Percentiles rank a stretch among this genome's conserved stretches.
These are phyloP conservation scores for Hiodon alosoides DNA, from an alignment of 2,113 vertebrate species.

Conservation along the genomic window DNA sequence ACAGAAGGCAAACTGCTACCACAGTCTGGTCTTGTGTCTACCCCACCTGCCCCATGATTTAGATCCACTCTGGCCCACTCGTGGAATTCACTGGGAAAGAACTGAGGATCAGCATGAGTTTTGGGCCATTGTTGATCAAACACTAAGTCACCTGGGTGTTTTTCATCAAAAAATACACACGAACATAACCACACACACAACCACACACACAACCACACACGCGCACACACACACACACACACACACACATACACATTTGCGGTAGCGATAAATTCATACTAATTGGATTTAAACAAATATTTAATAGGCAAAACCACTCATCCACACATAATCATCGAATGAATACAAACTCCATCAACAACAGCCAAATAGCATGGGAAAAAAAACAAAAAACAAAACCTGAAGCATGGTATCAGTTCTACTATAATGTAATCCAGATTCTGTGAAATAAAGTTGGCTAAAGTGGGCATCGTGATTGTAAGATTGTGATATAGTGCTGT, in stretches of 20 bases:
- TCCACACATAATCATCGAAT: conserved; percentile 70
- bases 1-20: too few relatives aligned
- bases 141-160: too few relatives aligned
- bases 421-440: not conserved
- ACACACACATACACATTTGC: too few relatives aligned
- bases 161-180: too few relatives aligned
- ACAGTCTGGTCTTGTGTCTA: too few relatives aligned
- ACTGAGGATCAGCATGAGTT: too few relatives aligned
- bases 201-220: not conserved
- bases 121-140: too few relatives aligned
- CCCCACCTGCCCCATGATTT: too few relatives aligned
- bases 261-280: conserved; percentile 42
- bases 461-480: conserved; percentile 15
- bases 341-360: conserved; percentile 64
- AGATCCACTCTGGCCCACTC: too few relatives aligned
- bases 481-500: conserved; percentile 6
- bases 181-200: not conserved
- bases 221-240: not conserved
- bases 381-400: conserved; percentile 17
- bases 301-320: conserved; percentile 72
- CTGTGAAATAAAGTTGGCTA: conserved; percentile 13
- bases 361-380: conserved; percentile 47
- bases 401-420: conserved; percentile 22
- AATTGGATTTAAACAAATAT: conserved; percentile 77
- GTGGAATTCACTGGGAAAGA: too few relatives aligned